Conservation (phyloP, 35 echinoderm and acorn worm genomes). For the Ptychodera flava region DNA sequence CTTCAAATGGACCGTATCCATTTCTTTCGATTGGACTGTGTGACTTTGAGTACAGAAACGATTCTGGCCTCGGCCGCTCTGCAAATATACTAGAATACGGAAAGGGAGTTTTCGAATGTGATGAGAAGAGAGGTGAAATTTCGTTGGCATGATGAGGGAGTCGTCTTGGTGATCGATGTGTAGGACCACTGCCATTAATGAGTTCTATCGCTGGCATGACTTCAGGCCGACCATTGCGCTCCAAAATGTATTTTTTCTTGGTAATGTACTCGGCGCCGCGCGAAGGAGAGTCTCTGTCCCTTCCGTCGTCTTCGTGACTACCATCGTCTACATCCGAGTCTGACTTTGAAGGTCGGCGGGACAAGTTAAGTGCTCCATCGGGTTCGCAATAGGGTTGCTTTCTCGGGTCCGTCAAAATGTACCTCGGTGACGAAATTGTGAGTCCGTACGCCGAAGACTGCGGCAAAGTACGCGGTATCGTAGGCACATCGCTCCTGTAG, state of each 20-base stretch:
- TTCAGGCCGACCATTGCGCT: background rate
- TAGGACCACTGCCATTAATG: background rate
- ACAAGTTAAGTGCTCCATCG: background rate
- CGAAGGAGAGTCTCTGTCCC: background rate
- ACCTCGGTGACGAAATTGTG: too few relatives aligned
- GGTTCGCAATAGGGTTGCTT: background rate
- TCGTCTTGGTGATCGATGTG: background rate
- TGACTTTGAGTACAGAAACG: background rate
- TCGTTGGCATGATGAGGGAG: background rate
- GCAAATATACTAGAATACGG: background rate
- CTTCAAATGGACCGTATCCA: background rate
- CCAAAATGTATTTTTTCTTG: background rate
- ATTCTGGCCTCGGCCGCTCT: background rate
- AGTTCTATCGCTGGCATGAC: background rate
- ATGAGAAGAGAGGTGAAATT: background rate
- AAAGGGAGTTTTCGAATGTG: background rate
- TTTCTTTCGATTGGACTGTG: background rate
- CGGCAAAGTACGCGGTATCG: background rate
- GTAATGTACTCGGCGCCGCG: background rate
- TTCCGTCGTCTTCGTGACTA: too few relatives aligned
- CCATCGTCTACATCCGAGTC: background rate
- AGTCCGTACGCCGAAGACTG: background rate
- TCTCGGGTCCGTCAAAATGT: too few relatives aligned
- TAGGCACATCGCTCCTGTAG: background rate
- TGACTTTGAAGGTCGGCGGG: background rate